These are phyloP conservation scores for Percopsis omiscomaycus DNA, from an alignment of 2,797 vertebrate species.

Conservation along the genomic window DNA sequence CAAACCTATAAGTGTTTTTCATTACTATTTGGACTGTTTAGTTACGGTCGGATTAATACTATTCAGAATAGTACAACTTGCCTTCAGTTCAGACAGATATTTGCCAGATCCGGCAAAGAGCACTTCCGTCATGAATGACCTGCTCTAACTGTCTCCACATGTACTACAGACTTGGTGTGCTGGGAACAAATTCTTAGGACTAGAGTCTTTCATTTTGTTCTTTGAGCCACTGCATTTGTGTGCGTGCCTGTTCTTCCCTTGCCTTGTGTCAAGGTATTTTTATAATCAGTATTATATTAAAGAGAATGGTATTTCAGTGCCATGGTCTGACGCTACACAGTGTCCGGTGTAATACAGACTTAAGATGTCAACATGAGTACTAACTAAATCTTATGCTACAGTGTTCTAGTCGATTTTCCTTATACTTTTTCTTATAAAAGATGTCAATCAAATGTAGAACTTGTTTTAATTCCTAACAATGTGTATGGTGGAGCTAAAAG, in stretches of 20 bases:
- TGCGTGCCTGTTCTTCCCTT: neutral
- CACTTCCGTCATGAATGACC: conserved; percentile 23
- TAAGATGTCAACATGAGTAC: too few relatives aligned
- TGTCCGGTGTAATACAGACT: too few relatives aligned
- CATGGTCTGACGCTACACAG: too few relatives aligned
- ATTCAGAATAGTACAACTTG: conserved; percentile 28
- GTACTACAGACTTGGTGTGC: conserved; percentile 14
- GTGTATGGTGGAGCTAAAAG: conserved; percentile 28
- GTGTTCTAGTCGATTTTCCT: conserved; percentile 28
- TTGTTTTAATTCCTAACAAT: conserved; percentile 41
- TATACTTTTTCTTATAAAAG: conserved; percentile 14
- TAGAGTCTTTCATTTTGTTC: conserved; percentile 27
- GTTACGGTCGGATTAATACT: neutral
- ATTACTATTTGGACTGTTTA: neutral
- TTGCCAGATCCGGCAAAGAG: conserved; percentile 6
- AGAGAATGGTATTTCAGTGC: neutral
- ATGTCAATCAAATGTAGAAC: conserved; percentile 25
- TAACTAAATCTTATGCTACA: neutral
- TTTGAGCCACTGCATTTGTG: neutral
- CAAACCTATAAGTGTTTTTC: conserved; percentile 7
- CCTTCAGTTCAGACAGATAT: neutral
- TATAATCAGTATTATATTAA: neutral
- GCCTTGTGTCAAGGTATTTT: neutral
- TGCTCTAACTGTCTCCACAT: conserved; percentile 43
- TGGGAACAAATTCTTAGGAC: conserved; percentile 19